phyloP scores from a whole-genome alignment of 2,113 vertebrate species.

The Salvator merianae region DNA sequence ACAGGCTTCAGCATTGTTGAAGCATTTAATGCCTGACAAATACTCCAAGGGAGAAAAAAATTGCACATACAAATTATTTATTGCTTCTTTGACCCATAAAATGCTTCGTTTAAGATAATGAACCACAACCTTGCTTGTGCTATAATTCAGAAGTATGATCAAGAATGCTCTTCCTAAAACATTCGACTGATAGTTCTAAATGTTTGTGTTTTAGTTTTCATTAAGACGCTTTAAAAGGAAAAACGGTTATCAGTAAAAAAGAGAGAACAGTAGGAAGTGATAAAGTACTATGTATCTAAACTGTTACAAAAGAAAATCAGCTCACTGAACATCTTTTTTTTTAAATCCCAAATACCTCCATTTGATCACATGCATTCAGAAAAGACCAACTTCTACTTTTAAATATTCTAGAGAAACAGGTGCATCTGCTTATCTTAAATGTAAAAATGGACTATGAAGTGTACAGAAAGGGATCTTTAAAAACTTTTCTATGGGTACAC shows the following conservation, averaged over 20 bases:
- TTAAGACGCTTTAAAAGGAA: not conserved
- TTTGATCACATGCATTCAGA: not conserved
- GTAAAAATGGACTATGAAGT: constrained; percentile 26
- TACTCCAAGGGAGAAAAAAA: constrained; percentile 46
- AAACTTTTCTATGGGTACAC: constrained; percentile 47
- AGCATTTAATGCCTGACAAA: constrained; percentile 40
- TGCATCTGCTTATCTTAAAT: constrained; percentile 45
- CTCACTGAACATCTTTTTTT: constrained; percentile 32
- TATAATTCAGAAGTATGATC: constrained; percentile 14
- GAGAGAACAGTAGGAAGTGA: not conserved
- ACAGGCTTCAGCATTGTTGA: constrained; percentile 34
- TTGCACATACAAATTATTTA: constrained; percentile 33
- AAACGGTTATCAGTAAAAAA: not conserved
- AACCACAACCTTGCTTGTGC: constrained; percentile 22
- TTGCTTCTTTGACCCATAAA: constrained; percentile 35
- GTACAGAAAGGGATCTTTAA: constrained; percentile 45
- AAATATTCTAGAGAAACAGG: constrained; percentile 43
- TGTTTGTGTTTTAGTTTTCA: not conserved
- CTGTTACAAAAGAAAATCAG: constrained; percentile 21
- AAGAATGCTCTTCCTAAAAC: not conserved
- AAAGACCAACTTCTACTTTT: constrained; percentile 16
- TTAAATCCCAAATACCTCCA: constrained; percentile 24
- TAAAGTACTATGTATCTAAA: constrained; percentile 12
- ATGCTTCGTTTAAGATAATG: constrained; percentile 32
- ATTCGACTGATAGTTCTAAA: constrained; percentile 31